Base-by-base conservation (phyloP, 2,797 vertebrate genomes). In the Pelochelys cantorii region DNA sequence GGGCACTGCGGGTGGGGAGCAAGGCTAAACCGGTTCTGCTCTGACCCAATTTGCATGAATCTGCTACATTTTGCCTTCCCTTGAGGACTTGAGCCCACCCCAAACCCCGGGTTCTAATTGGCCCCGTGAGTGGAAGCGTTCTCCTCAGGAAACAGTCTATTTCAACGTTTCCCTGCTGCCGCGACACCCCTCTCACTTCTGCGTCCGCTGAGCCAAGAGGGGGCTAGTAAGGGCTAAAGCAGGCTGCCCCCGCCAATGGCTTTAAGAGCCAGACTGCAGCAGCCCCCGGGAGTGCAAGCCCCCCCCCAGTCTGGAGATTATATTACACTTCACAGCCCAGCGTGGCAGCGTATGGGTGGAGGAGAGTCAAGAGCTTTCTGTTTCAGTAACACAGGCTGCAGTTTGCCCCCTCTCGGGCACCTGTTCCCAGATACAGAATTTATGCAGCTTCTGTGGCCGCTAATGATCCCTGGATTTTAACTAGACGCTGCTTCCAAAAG, bases 281-380 rank as follows among this genome's bases (percentile, higher is more conserved):
- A 20, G 87, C 89, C 92, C 87, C 31, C 10, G 90, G 91, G 83
- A 88, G 78, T 88, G 90, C 95, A 92, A 94, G 89, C 92, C 37
- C 29, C 37, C 95, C 87, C 89, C 83, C 57, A 90, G 81, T 74
- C 86, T 83, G 83, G 75, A 95, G 95, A 97, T 96, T 94, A 95
- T 91, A 89, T 96, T 94, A 89, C 94, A 18, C 87, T 94, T 88
- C 95, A 96, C 94, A 97, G 91, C 62, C 84, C 93, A 95, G 93
- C 93, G 97, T 94, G 65, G 2, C 34, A 96, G 95, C 93, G 96
- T 93, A 97, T 91, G 93, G 84, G 93, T 74, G 88, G 93, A 96
- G 29, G 17, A 94, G 96, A 97, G 98, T 97, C 97, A 48, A 97
- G 97, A 97, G 23, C 18, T 97, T 97, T 96, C 92, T 94, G 95